Percentiles rank a stretch among this genome's conserved stretches.
phyloP scores from a whole-genome alignment of 2,113 vertebrate species.

The Azemiops feae region DNA sequence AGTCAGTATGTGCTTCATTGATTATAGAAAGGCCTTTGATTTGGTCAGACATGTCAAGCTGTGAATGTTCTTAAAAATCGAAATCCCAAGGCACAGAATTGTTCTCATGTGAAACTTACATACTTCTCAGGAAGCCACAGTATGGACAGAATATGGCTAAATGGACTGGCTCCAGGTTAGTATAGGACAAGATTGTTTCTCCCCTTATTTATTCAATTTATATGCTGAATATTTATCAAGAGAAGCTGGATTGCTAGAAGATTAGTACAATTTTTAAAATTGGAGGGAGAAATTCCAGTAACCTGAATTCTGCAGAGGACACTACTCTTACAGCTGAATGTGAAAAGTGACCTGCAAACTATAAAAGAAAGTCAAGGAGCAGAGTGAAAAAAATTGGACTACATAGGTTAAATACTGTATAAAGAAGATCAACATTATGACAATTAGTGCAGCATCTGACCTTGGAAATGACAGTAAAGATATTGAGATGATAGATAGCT shows the following conservation, averaged over 20 bases:
- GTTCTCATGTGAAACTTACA: neutral
- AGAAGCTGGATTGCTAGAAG: neutral
- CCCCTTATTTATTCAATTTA: neutral
- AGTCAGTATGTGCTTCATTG: neutral
- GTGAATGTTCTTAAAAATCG: neutral
- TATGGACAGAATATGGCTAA: neutral
- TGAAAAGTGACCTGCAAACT: neutral
- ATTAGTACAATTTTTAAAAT: neutral
- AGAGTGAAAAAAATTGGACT: neutral
- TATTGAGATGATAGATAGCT: neutral
- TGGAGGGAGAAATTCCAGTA: neutral
- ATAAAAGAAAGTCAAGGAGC: neutral
- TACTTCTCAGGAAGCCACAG: neutral
- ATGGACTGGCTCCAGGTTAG: neutral
- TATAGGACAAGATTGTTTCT: neutral
- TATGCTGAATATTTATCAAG: neutral
- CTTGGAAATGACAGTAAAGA: neutral
- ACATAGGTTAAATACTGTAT: neutral
- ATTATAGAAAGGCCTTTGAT: neutral
- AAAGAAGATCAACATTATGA: neutral
- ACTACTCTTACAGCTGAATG: neutral
- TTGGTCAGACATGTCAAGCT: neutral
- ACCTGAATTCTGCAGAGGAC: neutral
- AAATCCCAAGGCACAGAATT: neutral
- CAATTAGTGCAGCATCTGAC: neutral